Base-by-base conservation (phyloP, 2,797 vertebrate genomes). In the Rhinophrynus dorsalis region DNA sequence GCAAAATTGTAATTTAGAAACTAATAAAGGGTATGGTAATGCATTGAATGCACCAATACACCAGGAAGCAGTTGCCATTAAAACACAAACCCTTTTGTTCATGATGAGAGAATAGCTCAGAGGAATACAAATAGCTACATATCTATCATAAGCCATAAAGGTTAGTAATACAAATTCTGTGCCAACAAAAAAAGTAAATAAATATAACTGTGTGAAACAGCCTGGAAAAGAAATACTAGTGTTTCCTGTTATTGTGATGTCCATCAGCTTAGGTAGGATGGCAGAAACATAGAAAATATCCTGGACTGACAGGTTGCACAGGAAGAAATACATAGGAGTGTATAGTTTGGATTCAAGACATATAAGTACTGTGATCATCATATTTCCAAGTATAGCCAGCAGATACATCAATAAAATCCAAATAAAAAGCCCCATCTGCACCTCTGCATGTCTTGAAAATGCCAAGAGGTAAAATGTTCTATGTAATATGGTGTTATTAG, bases 241-340 rank as follows among this genome's bases (percentile, higher is more conserved):
- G 10, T 70, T 63, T 9, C 50, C 50, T 4, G 68, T 54, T 18
- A 47, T 6, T 10, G 63, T 45, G 6, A 62, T 63, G 38, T 70
- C 48, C 30, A 70, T 44, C 12, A 63, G 38, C 48, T 70, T 70
- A 5, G 68, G 68, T 21, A 70, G 27, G 2, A 29, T 32, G 4
- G 60, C 51, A 26, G 68, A 62, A 12, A 40, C 29, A 9, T 62
- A 70, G 2, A 55, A 21, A 2, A 70, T 27, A 30, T 70, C 68
- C 21, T 63, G 58, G 15, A 75, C 68, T 44, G 74, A 77, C 2
- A 76, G 38, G 3, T 72, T 76, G 12, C 30, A 1, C 26, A 74
- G 54, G 26, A 79, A 68, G 37, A 77, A 79, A n/a, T 74, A 73
- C 32, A 74, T 68, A 24, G 74, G 67, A 12, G 40, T 74, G 32